A percentile compares a stretch with the other conserved stretches of the same genome.
Evolutionary conservation across 2,888 invertebrate genomes (phyloP).

Genomic region (Rhagonycha lutea): DNA sequence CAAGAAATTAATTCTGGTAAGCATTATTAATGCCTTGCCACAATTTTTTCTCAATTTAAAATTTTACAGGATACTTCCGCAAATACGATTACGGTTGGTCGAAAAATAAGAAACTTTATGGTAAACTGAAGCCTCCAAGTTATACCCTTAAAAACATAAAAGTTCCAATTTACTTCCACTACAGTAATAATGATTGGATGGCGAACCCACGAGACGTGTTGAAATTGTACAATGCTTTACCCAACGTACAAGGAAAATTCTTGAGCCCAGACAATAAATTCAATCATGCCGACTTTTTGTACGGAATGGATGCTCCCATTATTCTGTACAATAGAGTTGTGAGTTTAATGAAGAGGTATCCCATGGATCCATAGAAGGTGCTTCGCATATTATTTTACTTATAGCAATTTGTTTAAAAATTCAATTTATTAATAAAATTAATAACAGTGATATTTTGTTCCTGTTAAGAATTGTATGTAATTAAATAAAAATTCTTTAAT

Average conservation of each 20-base stretch:
- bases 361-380: too few species aligned
- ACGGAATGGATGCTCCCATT: slow-evolving; percentile 58
- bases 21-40: neutral
- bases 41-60: neutral
- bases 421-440: neutral
- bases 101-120: slow-evolving; percentile 37
- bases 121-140: slow-evolving; percentile 45
- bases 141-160: slow-evolving; percentile 50
- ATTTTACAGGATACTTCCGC: slow-evolving; percentile 8
- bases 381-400: neutral
- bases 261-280: slow-evolving; percentile 58
- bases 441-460: neutral
- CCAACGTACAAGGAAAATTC: slow-evolving; percentile 51
- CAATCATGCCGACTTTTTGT: slow-evolving; percentile 68
- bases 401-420: neutral
- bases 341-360: neutral
- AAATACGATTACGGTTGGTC: slow-evolving; percentile 16
- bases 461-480: neutral
- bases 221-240: neutral
- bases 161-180: slow-evolving; percentile 53
- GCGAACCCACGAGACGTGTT: slow-evolving; percentile 43
- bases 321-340: neutral
- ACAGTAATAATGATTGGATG: slow-evolving; percentile 55
- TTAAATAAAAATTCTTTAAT: neutral
- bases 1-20: slow-evolving; percentile 61